phyloP scores from a whole-genome alignment of 2,888 invertebrate species.

The Scaeva pyrastri region DNA sequence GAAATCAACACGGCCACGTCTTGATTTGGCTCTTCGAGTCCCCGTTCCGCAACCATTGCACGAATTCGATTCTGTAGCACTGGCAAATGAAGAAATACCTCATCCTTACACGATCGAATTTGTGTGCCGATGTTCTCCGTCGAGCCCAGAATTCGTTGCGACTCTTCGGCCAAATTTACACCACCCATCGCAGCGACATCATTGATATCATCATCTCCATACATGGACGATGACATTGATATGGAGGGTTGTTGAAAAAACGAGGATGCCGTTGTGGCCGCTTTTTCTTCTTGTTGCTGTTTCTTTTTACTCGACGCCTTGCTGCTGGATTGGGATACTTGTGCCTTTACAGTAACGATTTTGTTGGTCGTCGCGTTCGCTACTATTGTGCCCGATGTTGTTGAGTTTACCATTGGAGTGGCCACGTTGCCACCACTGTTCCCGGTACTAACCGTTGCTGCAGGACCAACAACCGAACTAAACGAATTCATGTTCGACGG shows the following conservation, averaged over 20 bases:
- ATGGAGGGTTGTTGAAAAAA: constrained; percentile 85
- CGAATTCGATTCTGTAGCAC: constrained; percentile 91
- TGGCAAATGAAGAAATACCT: constrained; percentile 91
- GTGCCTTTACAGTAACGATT: constrained; percentile 80
- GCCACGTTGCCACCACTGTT: constrained; percentile 48
- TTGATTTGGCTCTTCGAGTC: constrained; percentile 91
- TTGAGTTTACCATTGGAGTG: constrained; percentile 59
- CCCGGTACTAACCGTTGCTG: constrained; percentile 38
- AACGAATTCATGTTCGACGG: constrained; percentile 47
- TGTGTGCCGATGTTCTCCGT: constrained; percentile 95
- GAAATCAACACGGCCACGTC: constrained; percentile 96
- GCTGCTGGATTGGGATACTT: constrained; percentile 84
- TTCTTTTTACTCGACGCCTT: constrained; percentile 89
- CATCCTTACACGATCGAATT: constrained; percentile 96
- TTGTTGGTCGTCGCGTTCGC: constrained; percentile 70
- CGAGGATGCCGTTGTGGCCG: constrained; percentile 82
- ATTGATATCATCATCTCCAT: constrained; percentile 97
- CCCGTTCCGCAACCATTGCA: constrained; percentile 89
- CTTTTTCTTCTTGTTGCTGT: constrained; percentile 88
- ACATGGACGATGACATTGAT: constrained; percentile 84
- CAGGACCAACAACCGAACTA: constrained; percentile 42
- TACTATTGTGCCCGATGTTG: constrained; percentile 67
- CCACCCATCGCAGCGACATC: constrained; percentile 99
- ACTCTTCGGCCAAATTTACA: constrained; percentile 98
- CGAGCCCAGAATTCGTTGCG: constrained; percentile 95